Base-by-base conservation (phyloP, 64 coral and sea anemone species). In the Stichodactyla mertensii region DNA sequence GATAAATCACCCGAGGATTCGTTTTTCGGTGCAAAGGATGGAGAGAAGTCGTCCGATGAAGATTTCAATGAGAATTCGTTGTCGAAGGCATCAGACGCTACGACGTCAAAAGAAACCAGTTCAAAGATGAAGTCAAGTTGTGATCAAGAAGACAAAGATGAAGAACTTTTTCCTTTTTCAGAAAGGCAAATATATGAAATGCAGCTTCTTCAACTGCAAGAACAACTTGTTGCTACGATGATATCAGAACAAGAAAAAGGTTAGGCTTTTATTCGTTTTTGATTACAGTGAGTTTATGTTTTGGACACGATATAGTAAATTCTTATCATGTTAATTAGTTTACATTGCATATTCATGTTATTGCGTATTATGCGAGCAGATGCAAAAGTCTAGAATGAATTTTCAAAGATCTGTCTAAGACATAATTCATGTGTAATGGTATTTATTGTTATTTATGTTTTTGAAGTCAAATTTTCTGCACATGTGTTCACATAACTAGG, bases 101-200 rank as follows among this genome's bases (percentile, higher is more conserved):
- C 62, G 9, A n/a, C 18, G 5, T 22, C 18, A 9, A 22, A 66
- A 2, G 62, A 66, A 66, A 66, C 7, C 19, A n/a, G 19, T 66
- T 66, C 9, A n/a, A 66, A 22, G 62, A 74, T 9, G 22, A 80
- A 16, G 12, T 18, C 28, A 12, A 52, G 27, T 80, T 45, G 4
- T 6, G 52, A 55, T 23, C 78, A 81, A 19, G 6, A 13, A 19
- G 36, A 7, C 4, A 8, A 81, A 18, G 52, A 61, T 57, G n/a
- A 61, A 85, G n/a, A 9, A 85, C 2, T 2, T 59, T 85, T 85
- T 52, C 83, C 83, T 31, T 70, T 31, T 62, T 61, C 90, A 4
- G 90, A 92, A 60, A 87, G 85, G 51, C 51, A 92, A 61, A 83
- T 92, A 19, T 92, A 92, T 60, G 90, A 92, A 92, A 87, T 87